Percentiles rank a stretch among this genome's conserved stretches.
Evolutionary conservation across 1,140 invertebrate species (phyloP).

Genomic region (Andrena cerasifolii): DNA sequence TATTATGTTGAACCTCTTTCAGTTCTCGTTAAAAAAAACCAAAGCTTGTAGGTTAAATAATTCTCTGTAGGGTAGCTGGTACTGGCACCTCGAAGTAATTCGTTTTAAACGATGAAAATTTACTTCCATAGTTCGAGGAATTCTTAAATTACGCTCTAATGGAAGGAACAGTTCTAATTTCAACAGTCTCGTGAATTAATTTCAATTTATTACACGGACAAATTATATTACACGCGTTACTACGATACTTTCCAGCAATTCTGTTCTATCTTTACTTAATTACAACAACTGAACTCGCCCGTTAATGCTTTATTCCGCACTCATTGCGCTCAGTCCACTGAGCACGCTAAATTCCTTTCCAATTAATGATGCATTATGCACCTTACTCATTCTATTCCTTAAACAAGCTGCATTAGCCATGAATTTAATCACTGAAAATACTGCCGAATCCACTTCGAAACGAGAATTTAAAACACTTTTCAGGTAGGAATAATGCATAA

Average conservation of each 20-base stretch:
- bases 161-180: neutral
- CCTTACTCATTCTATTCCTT: no score
- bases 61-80: no score
- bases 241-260: neutral
- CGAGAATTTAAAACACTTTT: no score
- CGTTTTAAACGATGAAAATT: neutral
- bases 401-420: no score
- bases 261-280: neutral
- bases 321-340: neutral
- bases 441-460: no score
- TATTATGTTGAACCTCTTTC: no score
- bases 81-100: neutral
- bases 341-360: neutral
- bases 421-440: no score
- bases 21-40: no score
- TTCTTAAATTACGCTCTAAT: neutral
- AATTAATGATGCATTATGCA: neutral
- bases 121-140: neutral
- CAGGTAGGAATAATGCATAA: neutral
- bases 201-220: neutral
- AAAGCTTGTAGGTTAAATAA: neutral
- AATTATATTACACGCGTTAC: conserved; percentile 3
- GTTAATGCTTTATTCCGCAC: conserved; percentile 6
- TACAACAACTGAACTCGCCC: neutral
- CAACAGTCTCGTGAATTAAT: neutral